Evolutionary conservation across 2,888 invertebrate genomes (phyloP).

Genomic region (Tethea ocularis): DNA sequence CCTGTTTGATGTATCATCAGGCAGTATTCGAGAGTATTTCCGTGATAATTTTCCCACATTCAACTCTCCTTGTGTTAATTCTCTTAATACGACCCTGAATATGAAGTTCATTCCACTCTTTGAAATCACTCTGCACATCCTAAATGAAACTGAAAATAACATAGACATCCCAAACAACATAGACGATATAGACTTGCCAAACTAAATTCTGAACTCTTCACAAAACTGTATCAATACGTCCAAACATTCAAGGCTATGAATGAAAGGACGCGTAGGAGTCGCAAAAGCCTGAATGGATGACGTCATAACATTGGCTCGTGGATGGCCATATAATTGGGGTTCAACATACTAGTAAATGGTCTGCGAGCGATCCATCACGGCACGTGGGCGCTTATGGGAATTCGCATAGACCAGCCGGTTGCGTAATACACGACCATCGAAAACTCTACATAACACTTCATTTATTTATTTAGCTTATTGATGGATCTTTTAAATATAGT

Average conservation of each 20-base stretch:
- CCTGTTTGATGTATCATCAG: no score
- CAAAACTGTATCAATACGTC: slow-evolving; percentile 20
- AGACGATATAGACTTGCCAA: not conserved
- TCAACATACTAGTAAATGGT: slow-evolving; percentile 28
- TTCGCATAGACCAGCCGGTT: slow-evolving; percentile 21
- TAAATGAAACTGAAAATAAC: slow-evolving; percentile 4
- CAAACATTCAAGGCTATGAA: slow-evolving; percentile 29
- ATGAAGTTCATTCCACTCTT: not conserved
- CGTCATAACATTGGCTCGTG: slow-evolving; percentile 32
- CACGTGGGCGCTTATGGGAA: slow-evolving; percentile 23
- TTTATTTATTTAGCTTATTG: slow-evolving; percentile 22
- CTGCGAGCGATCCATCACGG: slow-evolving; percentile 17
- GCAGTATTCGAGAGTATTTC: not conserved
- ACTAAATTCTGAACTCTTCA: slow-evolving; percentile 25
- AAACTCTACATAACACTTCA: slow-evolving; percentile 18
- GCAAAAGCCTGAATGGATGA: slow-evolving; percentile 37
- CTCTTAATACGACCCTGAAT: not conserved
- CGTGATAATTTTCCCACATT: not conserved
- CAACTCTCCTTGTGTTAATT: not conserved
- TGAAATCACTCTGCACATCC: not conserved
- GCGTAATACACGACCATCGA: slow-evolving; percentile 27
- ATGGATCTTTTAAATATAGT: not conserved
- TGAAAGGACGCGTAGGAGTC: slow-evolving; percentile 35
- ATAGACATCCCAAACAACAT: not conserved
- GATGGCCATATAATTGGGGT: slow-evolving; percentile 25